Conservation (phyloP, 2,888 invertebrate species). For the Rhagophthalmus giganteus region DNA sequence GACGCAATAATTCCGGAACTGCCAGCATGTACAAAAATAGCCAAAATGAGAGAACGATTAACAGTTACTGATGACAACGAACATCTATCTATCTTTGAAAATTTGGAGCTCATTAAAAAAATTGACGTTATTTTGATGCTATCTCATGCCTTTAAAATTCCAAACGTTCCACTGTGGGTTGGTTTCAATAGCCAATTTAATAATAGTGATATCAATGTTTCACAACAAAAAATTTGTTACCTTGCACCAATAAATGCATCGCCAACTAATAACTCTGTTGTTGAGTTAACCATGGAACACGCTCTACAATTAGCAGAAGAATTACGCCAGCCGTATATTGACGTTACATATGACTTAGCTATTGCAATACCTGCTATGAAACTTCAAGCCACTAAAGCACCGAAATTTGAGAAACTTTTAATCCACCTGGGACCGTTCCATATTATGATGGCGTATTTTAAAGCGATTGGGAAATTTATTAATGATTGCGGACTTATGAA, state of each 20-base stretch:
- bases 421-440: constrained; percentile 46
- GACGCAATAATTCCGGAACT: background rate
- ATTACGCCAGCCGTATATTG: constrained; percentile 28
- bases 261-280: constrained; percentile 21
- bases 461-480: constrained; percentile 40
- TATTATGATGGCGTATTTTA: constrained; percentile 38
- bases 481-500: constrained; percentile 31
- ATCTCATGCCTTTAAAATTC: background rate
- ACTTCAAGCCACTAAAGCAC: constrained; percentile 38
- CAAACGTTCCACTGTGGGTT: constrained; percentile 22
- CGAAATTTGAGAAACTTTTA: constrained; percentile 43
- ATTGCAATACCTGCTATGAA: constrained; percentile 39
- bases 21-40: background rate
- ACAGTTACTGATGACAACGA: background rate
- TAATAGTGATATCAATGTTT: constrained; percentile 2
- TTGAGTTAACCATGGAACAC: constrained; percentile 37
- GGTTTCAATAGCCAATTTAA: constrained; percentile 30
- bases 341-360: constrained; percentile 44
- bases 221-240: background rate
- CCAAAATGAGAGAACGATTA: background rate
- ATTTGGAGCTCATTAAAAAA: background rate
- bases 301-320: constrained; percentile 35
- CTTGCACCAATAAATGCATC: constrained; percentile 2
- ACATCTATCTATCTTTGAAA: background rate
- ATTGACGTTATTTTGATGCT: background rate